These are phyloP conservation scores for Nasonia giraulti DNA, from an alignment of 1,140 invertebrate species.

Conservation along the genomic window DNA sequence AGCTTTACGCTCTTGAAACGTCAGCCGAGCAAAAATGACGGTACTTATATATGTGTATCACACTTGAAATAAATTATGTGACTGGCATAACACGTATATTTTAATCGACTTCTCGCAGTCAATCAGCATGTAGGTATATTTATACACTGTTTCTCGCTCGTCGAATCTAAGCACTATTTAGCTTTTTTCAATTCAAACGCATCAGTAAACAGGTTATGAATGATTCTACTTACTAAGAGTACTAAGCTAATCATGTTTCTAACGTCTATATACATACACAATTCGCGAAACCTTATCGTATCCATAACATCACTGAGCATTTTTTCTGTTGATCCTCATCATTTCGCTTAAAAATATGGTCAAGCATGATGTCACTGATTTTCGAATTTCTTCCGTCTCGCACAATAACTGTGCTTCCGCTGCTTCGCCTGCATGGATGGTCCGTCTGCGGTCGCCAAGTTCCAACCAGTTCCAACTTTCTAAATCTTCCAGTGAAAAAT, in stretches of 20 bases:
- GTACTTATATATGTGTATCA: neutral
- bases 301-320: neutral
- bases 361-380: neutral
- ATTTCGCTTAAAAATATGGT: neutral
- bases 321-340: neutral
- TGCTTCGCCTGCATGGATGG: no score
- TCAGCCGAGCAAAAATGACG: neutral
- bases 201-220: slow-evolving; percentile 2
- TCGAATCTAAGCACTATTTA: neutral
- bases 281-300: neutral
- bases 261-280: neutral
- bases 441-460: no score
- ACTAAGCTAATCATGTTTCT: neutral
- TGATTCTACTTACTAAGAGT: neutral
- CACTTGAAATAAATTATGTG: slow-evolving; percentile 23
- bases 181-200: neutral
- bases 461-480: neutral
- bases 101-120: neutral
- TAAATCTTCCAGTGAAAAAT: neutral
- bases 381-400: no score
- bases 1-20: neutral
- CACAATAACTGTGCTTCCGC: no score
- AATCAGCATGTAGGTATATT: neutral
- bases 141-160: neutral
- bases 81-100: neutral